Evolutionary conservation across 2,113 vertebrate species (phyloP).

Genomic region (Australoheros scitulus): DNA sequence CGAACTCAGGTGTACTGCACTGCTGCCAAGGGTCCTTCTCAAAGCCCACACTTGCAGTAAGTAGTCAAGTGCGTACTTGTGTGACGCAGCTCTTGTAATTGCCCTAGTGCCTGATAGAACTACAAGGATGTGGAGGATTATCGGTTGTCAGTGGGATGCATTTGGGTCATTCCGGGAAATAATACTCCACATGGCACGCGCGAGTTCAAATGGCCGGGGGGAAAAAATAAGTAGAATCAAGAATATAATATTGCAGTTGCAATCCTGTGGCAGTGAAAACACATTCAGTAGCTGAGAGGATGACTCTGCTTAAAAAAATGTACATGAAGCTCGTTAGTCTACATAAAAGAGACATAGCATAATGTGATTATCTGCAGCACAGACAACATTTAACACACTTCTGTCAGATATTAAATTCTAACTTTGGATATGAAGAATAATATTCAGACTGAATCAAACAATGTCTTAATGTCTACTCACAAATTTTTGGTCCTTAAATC

Average conservation of each 20-base stretch:
- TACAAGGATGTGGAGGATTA: constrained; percentile 12
- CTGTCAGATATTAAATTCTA: not conserved
- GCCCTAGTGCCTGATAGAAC: not conserved
- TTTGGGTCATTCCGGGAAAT: not conserved
- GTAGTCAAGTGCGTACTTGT: not conserved
- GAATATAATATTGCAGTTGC: not conserved
- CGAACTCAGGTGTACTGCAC: not conserved
- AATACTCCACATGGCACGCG: not conserved
- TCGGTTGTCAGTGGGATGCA: not conserved
- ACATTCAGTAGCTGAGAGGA: not conserved
- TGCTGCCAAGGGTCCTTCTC: not conserved
- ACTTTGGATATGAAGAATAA: not conserved
- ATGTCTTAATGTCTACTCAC: not conserved
- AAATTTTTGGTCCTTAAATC: not conserved
- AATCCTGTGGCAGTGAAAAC: not conserved
- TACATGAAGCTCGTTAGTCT: not conserved
- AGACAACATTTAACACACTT: not conserved
- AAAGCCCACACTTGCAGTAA: not conserved
- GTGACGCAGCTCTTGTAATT: not conserved
- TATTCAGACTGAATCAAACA: not conserved
- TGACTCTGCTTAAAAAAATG: not conserved
- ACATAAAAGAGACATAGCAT: not conserved
- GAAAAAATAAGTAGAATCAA: not conserved
- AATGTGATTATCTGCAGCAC: not conserved
- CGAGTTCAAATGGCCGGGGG: not conserved